Evolutionary conservation across 2,113 vertebrate species (phyloP), one percentile per base, ranked within the genome.

Genomic region (Calypte anna): DNA sequence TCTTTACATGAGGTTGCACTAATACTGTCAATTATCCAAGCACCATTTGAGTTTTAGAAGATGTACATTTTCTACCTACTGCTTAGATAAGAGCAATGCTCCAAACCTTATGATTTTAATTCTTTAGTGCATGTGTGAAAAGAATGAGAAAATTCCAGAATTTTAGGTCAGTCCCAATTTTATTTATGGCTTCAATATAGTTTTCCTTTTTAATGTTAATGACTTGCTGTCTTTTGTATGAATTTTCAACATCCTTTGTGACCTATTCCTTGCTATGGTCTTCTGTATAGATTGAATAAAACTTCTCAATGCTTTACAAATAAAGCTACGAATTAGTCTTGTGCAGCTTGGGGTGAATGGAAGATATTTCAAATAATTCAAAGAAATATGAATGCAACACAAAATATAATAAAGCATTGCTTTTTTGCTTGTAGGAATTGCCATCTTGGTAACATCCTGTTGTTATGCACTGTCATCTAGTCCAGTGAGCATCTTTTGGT

Each of bases 11-110:
- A 80, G 61, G 64, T 88, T 93, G 72, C 64, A 75, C 68, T 93
- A 94, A 91, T 86, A 90, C 79, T 91, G 93, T 93, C 90, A 94
- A 90, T 95, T 96, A 95, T 88, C 61, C 73, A 88, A 80, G 87
- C 90, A 83, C 31, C 88, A 72, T 54, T 93, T 88, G 43, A 16
- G 80, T 91, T 91, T 18, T 72, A 79, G 63, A 91, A 87, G 67
- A 83, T 53, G 68, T 82, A 75, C 64, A 74, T 93, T 78, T 77
- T 53, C 72, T 86, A 68, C 59, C n/a, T 86, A 44, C 79, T 74
- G 82, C 79, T 91, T 68, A 88, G 78, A 27, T 58, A 86, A 78
- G 53, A 92, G 53, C 90, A 92, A 48, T 40, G 82, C 79, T 90
- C 79, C 96, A 91, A 94, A 80, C 87, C 94, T 88, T 27, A 28